phyloP scores from a whole-genome alignment of 2,797 vertebrate species.

The Catostomus latipinnis region DNA sequence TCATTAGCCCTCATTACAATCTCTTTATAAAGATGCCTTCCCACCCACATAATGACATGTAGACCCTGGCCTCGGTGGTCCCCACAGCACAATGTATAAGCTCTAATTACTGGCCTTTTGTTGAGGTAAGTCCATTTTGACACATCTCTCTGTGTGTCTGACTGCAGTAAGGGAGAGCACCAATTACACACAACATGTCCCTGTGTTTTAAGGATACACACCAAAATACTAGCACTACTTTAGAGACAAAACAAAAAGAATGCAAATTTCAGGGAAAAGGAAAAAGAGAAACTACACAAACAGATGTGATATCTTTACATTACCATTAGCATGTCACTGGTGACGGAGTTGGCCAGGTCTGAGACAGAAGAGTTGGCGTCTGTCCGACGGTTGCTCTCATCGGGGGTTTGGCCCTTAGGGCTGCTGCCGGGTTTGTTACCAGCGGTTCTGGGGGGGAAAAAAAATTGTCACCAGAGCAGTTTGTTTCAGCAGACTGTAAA shows the following conservation, averaged over 20 bases:
- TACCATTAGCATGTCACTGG: conserved; percentile 99
- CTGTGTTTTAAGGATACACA: conserved; percentile 40
- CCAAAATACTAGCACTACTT: conserved; percentile 4
- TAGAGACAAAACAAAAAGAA: neutral
- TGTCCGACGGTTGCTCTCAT: conserved; percentile 74
- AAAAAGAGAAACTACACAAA: neutral
- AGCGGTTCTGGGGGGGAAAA: conserved; percentile 62
- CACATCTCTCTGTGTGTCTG: conserved; percentile 34
- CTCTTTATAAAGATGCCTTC: conserved; percentile 65
- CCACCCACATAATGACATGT: conserved; percentile 72
- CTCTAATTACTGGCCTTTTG: conserved; percentile 71
- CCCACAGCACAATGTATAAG: conserved; percentile 65
- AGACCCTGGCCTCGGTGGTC: conserved; percentile 65
- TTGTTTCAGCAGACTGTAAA: too few relatives aligned
- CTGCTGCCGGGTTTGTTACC: conserved; percentile 77
- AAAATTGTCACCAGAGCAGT: neutral
- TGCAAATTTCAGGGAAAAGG: neutral
- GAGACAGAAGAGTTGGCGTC: conserved; percentile 89
- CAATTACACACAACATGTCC: conserved; percentile 31
- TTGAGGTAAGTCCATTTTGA: conserved; percentile 58
- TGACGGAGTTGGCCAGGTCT: conserved; percentile 95
- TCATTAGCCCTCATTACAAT: conserved; percentile 71
- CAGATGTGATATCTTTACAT: neutral
- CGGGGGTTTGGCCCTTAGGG: conserved; percentile 79
- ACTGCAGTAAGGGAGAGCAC: conserved; percentile 22